Evolutionary conservation across 2,797 vertebrate species (phyloP).

Genomic region (Enteromius afrohamiltoni): DNA sequence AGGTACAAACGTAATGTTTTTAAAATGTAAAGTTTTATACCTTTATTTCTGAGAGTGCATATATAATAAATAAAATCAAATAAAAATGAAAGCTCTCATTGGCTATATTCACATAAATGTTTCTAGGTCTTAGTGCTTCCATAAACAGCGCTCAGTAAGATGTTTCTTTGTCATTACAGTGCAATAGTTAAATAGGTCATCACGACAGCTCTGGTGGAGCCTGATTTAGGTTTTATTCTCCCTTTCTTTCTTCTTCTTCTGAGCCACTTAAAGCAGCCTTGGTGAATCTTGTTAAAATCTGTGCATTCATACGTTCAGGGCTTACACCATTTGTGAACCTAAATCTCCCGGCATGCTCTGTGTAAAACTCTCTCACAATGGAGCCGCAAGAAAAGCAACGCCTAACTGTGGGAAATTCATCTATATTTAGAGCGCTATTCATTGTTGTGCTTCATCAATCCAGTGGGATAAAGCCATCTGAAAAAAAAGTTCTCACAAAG

Average conservation of each 20-base stretch:
- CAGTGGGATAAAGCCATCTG: conserved; percentile 47
- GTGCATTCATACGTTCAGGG: conserved; percentile 58
- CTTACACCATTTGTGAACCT: conserved; percentile 59
- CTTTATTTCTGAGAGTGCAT: too few relatives aligned
- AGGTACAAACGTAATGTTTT: too few relatives aligned
- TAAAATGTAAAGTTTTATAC: too few relatives aligned
- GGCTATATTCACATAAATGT: background rate
- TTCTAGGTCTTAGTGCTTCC: background rate
- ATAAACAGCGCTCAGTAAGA: conserved; percentile 29
- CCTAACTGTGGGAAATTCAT: conserved; percentile 14
- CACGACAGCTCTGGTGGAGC: conserved; percentile 38
- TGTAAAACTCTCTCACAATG: conserved; percentile 61
- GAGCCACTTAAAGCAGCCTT: conserved; percentile 38
- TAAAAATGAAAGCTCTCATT: background rate
- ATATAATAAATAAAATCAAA: background rate
- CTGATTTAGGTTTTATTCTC: conserved; percentile 39
- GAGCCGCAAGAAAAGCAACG: conserved; percentile 56
- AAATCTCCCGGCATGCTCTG: conserved; percentile 61
- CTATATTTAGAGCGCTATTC: conserved; percentile 49
- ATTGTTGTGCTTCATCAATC: conserved; percentile 42
- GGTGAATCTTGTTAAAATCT: conserved; percentile 59
- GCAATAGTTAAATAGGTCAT: conserved; percentile 47
- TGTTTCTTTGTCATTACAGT: conserved; percentile 30
- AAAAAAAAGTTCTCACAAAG: conserved; percentile 48
- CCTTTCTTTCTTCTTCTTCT: background rate